Evolutionary conservation across 35 echinoderm and acorn worm genomes (phyloP).

Genomic region (Strongylocentrotus purpuratus): DNA sequence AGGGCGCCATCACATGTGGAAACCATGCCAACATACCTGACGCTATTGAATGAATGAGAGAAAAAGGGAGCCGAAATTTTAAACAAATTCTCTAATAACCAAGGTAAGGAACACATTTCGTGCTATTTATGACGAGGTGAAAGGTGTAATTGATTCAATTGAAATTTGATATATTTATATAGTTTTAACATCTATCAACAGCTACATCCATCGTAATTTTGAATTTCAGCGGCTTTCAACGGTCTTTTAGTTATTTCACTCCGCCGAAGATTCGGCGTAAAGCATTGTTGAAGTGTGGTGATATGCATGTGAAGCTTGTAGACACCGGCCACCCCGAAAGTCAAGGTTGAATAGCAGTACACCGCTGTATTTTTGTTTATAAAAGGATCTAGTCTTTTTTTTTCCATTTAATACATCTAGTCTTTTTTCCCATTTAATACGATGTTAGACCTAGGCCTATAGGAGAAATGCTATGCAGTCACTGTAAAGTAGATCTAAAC

Average conservation of each 20-base stretch:
- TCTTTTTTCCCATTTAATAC: no score
- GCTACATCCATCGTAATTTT: background rate
- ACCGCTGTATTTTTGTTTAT: no score
- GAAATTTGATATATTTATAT: background rate
- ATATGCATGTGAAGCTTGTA: background rate
- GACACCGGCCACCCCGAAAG: no score
- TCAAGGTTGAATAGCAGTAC: no score
- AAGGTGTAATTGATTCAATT: background rate
- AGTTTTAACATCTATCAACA: background rate
- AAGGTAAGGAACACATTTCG: background rate
- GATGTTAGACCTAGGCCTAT: no score
- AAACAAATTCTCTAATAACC: background rate
- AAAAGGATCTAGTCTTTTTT: no score
- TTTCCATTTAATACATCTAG: no score
- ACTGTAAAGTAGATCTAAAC: no score
- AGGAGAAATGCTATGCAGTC: no score
- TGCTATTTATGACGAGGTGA: background rate
- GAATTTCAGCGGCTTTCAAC: background rate
- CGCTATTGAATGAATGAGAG: background rate
- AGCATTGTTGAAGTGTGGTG: background rate
- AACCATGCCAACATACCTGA: conserved; percentile 42
- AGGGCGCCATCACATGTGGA: background rate
- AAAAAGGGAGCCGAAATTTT: background rate
- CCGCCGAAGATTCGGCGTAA: background rate
- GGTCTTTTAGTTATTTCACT: background rate